Percentiles rank a stretch among this genome's conserved stretches.
These are phyloP conservation scores for Spilosoma lubricipeda DNA, from an alignment of 2,888 invertebrate species.

Conservation along the genomic window DNA sequence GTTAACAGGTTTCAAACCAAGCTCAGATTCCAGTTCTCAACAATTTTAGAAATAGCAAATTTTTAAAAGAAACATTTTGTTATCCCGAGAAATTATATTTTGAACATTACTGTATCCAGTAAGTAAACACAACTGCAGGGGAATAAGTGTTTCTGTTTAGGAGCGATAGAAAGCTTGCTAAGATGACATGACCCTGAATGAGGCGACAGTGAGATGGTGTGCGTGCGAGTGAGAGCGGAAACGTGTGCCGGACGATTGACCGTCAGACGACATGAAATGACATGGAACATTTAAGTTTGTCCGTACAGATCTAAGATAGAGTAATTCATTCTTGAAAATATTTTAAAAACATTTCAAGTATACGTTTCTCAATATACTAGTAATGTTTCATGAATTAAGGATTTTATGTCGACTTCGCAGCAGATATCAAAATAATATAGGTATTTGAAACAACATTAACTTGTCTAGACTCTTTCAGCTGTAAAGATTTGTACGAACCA, in stretches of 20 bases:
- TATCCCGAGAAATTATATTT: slow-evolving; percentile 15
- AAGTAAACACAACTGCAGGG: slow-evolving; percentile 7
- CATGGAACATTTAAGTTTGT: slow-evolving; percentile 50
- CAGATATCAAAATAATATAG: neutral
- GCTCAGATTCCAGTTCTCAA: no score
- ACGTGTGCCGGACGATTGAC: slow-evolving; percentile 80
- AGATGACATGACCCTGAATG: slow-evolving; percentile 71
- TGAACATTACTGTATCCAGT: neutral
- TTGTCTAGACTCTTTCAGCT: neutral
- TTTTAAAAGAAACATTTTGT: neutral
- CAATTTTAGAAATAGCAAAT: neutral
- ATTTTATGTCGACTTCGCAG: no score
- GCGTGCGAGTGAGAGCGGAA: slow-evolving; percentile 85
- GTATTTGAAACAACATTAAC: neutral
- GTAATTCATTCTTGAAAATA: neutral
- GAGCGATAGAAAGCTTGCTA: slow-evolving; percentile 61
- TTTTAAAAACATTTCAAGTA: neutral
- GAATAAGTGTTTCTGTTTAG: slow-evolving; percentile 8
- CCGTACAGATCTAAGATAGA: slow-evolving; percentile 40
- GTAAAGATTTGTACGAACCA: slow-evolving; percentile 39
- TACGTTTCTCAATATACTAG: neutral
- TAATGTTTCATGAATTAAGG: neutral
- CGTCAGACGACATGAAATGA: slow-evolving; percentile 72
- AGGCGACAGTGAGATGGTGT: slow-evolving; percentile 84
- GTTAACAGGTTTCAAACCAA: no score